Base-by-base conservation (phyloP, 1,140 invertebrate species). In the Leptopilina clavipes region DNA sequence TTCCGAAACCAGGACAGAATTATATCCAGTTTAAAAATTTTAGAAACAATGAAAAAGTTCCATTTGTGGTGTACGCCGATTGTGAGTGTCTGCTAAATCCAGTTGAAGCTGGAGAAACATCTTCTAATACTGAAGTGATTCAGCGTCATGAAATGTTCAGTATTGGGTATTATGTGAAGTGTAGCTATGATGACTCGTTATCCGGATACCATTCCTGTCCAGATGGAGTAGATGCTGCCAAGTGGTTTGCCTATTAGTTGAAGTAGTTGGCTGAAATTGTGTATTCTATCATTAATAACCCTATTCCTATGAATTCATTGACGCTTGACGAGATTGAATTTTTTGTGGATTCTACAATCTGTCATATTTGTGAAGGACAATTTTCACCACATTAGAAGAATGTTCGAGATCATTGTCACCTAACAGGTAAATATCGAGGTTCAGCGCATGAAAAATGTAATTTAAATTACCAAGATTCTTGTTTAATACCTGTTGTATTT, bases 401-500 rank as follows among this genome's bases (percentile, higher is more conserved):
- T 3, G 31, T 44, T 40, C 44, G 59, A 52, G 75, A 79, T 73
- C 73, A 81, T 70, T 75, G 25, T 73, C 75, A 81, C 45, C 74
- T 76, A 22, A 77, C 65, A 19, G 79, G 73, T n/a, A 76, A 73
- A 11, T 80, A 54, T 59, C 74, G 74, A 37, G 43, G 74, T 40
- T 25, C 76, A 18, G 56, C 73, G 1, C 73, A 74, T 19, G 18
- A 74, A 8, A 10, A 19, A 18, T 70, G 59, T 25, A 70, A 73
- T 71, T 18, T 78, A 40, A 71, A 76, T 72, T 73, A 70, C 54
- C 17, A 79, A 80, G 52, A 81, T 70, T 80, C 54, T 70, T 56
- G 19, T 0, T 71, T 40, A 37, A 74, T 81, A 22, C 75, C 76
- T 11, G 52, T 83, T 37, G 43, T 80, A 3, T 80, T 83, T 74